Evolutionary conservation across 2,113 vertebrate genomes (phyloP), one percentile per base, ranked within the genome.

Genomic region (Oreocharis arfaki): DNA sequence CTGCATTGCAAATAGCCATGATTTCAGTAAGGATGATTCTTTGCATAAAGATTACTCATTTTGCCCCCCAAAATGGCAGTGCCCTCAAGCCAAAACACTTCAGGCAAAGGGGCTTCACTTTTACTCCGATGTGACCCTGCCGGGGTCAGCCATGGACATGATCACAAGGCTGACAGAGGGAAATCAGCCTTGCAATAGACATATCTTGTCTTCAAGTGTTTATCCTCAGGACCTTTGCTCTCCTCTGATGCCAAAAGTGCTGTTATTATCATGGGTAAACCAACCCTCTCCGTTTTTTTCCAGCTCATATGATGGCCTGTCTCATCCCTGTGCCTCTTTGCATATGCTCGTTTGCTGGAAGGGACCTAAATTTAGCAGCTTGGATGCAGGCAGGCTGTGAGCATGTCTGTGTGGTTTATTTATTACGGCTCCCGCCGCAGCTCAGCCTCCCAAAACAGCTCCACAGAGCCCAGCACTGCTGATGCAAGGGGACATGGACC

Each of bases 341-440:
- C 76, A 41, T 50, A 70, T 12, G 63, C 63, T 76, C 14, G 12
- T 41, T 88, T 56, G 57, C 78, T 80, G 75, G 50, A 56, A 76
- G 50, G 52, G 18, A 81, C 55, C 90, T 97, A 92, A 92, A 95
- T 93, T 92, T 95, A 92, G 94, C 90, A 84, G 67, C 50, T 26
- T 2, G 8, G 61, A 21, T 27, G 61, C 46, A 49, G 2, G 20
- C 89, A 53, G 77, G 37, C 86, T 69, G 61, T 76, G 52, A 93
- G 86, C 79, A 39, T 16, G 83, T 59, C 81, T 80, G 37, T 26
- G 71, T 41, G 53, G 22, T 44, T 92, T 82, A 65, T 63, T 88
- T 91, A 49, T 86, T 70, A 27, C 37, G 81, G 87, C 73, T 96
- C 71, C 41, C 1, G 1, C 35, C 35, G 64, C 87, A 41, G 59